Percentiles rank a stretch among this genome's conserved stretches.
These are phyloP conservation scores for Bufotes viridis DNA, from an alignment of 2,797 vertebrate species.

Conservation along the genomic window DNA sequence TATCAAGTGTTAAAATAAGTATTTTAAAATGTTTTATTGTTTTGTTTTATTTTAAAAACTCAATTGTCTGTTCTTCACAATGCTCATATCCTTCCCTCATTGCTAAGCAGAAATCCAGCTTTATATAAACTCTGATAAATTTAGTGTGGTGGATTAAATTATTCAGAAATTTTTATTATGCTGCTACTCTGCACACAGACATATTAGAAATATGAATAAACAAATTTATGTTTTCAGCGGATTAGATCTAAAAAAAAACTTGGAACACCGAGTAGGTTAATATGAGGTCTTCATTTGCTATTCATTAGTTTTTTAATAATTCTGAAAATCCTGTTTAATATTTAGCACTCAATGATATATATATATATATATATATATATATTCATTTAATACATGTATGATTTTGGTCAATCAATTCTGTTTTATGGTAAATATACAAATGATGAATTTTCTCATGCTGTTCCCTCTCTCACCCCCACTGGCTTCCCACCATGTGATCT, in stretches of 20 bases:
- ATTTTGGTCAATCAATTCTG: not conserved
- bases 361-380: too few relatives aligned
- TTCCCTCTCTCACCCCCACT: too few relatives aligned
- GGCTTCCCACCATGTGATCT: too few relatives aligned
- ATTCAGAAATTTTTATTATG: slow-evolving; percentile 42
- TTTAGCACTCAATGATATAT: not conserved
- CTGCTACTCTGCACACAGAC: slow-evolving; percentile 32
- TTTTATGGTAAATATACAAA: not conserved
- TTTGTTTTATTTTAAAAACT: not conserved
- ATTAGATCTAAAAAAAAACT: slow-evolving; percentile 47
- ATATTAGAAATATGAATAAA: slow-evolving; percentile 47
- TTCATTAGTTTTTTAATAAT: slow-evolving; percentile 42
- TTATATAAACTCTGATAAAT: slow-evolving; percentile 31
- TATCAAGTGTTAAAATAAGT: not conserved
- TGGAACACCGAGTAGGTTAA: slow-evolving; percentile 39
- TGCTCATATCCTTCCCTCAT: slow-evolving; percentile 3
- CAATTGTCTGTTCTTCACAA: not conserved
- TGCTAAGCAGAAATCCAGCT: slow-evolving; percentile 12
- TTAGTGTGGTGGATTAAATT: slow-evolving; percentile 34
- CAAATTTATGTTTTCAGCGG: slow-evolving; percentile 44
- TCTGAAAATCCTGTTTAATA: slow-evolving; percentile 26
- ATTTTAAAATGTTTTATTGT: not conserved
- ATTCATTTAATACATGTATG: not conserved
- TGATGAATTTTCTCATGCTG: not conserved
- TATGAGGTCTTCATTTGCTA: slow-evolving; percentile 27